Evolutionary conservation across 2,113 vertebrate genomes (phyloP), one percentile per base, ranked within the genome.

Genomic region (Clarias macrocephalus): DNA sequence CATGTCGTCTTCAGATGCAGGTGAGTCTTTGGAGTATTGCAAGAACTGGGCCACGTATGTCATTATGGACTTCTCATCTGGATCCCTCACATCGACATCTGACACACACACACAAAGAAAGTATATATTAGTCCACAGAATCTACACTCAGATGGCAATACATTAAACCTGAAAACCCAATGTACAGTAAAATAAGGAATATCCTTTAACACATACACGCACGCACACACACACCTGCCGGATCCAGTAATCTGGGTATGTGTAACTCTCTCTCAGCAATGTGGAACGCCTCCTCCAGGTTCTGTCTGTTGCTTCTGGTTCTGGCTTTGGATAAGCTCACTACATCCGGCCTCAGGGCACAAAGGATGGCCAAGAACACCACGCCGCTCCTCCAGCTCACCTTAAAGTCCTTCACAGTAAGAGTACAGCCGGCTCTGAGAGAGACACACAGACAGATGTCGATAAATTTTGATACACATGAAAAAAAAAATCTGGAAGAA

Each of bases 51-150:
- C 96, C 93, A 99, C 97, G 0, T 99, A 99, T 2, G 97, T 99
- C 96, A 99, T 99, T 92, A 99, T 97, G 33, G 98, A 99, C 93
- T 98, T 99, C 93, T 99, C 98, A 90, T 99, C 98, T 0, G 98
- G 98, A 90, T 97, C 95, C 48, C 93, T 90, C 30, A 97, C 93
- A 85, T 98, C 97, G 89, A 99, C 96, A 93, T 99, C 98, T 99
- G 93, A 21, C 15, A 84, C n/a, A 87, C 76, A 87, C 72, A 75
- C 72, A 75, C 12, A 33, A 2, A 48, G 8, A 75, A 6, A 87
- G 4, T 66, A 66, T 72, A 18, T 37, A 70, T 37, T 19, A 37
- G 21, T 37, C 13, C 7, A 11, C 25, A 70, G 33, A 15, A 30
- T 13, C 2, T 23, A 13, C 59, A 65, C 11, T 13, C 25, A 13